Evolutionary conservation across 2,113 vertebrate species (phyloP).

Genomic region (Cinclus cinclus): DNA sequence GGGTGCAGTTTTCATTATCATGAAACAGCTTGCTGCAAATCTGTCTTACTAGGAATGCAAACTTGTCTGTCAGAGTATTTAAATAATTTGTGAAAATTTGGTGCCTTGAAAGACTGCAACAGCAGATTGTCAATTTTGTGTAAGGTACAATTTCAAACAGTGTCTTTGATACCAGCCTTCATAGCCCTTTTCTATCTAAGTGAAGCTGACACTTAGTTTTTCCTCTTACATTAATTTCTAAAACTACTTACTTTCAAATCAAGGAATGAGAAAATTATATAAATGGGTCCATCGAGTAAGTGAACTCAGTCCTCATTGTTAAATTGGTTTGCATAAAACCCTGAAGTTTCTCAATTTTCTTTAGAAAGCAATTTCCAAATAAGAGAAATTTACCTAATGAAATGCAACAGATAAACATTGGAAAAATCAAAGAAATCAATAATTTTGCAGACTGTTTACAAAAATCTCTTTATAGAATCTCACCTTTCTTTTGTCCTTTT

Average conservation of each 20-base stretch:
- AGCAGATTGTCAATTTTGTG: neutral
- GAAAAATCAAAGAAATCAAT: neutral
- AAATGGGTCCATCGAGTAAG: neutral
- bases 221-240: neutral
- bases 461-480: neutral
- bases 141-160: neutral
- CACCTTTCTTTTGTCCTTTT: neutral
- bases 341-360: neutral
- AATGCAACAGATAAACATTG: neutral
- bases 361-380: neutral
- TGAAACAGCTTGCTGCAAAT: neutral
- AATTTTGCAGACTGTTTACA: neutral
- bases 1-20: neutral
- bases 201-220: conserved; percentile 3
- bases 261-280: neutral
- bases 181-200: neutral
- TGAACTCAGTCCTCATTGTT: neutral
- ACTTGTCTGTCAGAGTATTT: neutral
- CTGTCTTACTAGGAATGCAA: neutral
- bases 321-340: neutral
- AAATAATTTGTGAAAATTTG: neutral
- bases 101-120: neutral
- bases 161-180: neutral
- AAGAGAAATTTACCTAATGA: neutral
- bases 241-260: neutral